phyloP scores from a whole-genome alignment of 2,888 invertebrate species.

The Cosmorhoe ocellata region DNA sequence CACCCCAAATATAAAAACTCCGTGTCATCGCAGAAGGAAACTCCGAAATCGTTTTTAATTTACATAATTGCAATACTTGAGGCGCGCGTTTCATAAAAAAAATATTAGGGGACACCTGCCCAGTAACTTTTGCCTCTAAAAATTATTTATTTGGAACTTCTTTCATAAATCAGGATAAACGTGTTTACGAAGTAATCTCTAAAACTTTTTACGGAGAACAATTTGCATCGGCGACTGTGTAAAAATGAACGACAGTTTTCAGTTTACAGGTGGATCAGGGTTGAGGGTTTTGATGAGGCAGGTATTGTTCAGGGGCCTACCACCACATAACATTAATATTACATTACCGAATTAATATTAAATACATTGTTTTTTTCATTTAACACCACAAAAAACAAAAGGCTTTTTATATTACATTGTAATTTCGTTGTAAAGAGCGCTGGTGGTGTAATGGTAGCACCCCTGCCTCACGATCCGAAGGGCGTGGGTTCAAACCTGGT shows the following conservation, averaged over 20 bases:
- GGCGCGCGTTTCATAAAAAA: constrained; percentile 63
- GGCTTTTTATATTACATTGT: no score
- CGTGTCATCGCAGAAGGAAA: constrained; percentile 46
- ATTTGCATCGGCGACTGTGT: constrained; percentile 47
- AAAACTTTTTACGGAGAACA: constrained; percentile 45
- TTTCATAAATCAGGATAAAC: constrained; percentile 79
- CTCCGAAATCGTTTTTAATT: constrained; percentile 56
- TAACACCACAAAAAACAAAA: no score
- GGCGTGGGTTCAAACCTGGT: no score
- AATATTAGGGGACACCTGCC: constrained; percentile 77
- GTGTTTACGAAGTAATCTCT: constrained; percentile 79
- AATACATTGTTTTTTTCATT: no score
- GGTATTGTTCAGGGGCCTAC: constrained; percentile 1
- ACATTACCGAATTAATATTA: no score
- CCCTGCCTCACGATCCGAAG: no score
- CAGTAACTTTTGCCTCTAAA: constrained; percentile 75
- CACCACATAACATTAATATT: no score
- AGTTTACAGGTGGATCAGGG: constrained; percentile 23
- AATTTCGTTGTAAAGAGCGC: no score
- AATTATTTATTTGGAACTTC: constrained; percentile 77
- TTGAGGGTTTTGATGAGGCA: constrained; percentile 6
- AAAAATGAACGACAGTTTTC: constrained; percentile 48
- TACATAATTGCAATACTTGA: constrained; percentile 74
- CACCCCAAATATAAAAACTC: not conserved
- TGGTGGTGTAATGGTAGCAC: no score